Percentiles rank a stretch among this genome's conserved stretches.
Evolutionary conservation across 2,113 vertebrate genomes (phyloP).

Genomic region (Chionis minor): DNA sequence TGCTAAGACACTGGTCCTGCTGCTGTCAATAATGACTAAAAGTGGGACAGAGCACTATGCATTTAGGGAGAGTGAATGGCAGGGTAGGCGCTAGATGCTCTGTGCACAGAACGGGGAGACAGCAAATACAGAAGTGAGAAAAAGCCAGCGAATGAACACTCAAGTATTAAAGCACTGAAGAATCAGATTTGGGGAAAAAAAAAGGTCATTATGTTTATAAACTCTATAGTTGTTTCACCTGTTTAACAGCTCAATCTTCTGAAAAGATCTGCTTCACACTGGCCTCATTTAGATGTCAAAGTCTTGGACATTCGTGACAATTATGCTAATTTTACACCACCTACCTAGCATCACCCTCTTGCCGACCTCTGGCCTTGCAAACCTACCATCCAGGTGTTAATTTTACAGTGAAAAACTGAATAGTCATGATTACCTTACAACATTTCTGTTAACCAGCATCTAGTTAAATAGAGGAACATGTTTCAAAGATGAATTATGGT

Average conservation of each 20-base stretch:
- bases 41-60: neutral
- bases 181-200: neutral
- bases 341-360: neutral
- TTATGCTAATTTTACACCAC: neutral
- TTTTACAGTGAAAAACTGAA: neutral
- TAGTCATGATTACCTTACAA: neutral
- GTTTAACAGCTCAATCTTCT: neutral
- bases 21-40: neutral
- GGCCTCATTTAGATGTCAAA: neutral
- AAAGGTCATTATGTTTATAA: neutral
- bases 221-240: neutral
- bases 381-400: neutral
- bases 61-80: neutral
- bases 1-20: neutral
- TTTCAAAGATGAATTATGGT: neutral
- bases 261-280: neutral
- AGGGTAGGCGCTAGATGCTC: neutral
- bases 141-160: neutral
- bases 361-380: neutral
- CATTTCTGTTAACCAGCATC: neutral
- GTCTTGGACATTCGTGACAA: neutral
- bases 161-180: neutral
- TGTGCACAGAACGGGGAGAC: neutral
- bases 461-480: neutral
- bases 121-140: neutral